phyloP scores from a whole-genome alignment of 2,113 vertebrate species.

The Psittacus erithacus region DNA sequence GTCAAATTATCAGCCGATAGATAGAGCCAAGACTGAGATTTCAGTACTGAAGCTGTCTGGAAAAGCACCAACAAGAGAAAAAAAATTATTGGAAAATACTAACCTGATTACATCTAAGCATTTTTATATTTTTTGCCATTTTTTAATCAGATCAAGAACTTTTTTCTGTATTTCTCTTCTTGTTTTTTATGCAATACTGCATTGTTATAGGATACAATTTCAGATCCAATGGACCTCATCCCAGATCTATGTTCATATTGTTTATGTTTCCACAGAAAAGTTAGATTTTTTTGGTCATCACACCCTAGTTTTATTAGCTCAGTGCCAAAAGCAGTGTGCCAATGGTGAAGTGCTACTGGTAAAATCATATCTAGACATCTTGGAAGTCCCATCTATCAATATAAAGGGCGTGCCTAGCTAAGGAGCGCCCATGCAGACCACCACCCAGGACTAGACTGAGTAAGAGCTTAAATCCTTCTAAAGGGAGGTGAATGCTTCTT shows the following conservation, averaged over 20 bases:
- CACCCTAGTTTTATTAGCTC: neutral
- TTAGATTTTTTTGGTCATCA: neutral
- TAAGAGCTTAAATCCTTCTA: neutral
- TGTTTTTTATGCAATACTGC: neutral
- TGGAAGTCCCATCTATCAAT: neutral
- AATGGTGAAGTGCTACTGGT: neutral
- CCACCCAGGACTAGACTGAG: neutral
- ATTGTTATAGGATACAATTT: neutral
- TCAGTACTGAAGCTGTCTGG: neutral
- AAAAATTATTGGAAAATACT: neutral
- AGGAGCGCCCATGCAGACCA: neutral
- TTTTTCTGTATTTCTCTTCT: neutral
- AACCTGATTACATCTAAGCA: neutral
- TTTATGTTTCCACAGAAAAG: neutral
- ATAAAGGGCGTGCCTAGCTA: neutral
- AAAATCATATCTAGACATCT: neutral
- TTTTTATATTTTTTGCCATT: neutral
- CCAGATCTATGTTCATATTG: neutral
- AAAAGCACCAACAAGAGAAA: neutral
- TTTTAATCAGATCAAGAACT: neutral
- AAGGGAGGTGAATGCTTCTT: neutral
- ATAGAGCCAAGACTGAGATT: neutral
- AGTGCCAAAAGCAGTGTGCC: neutral
- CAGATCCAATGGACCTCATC: neutral
- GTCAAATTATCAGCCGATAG: neutral